phyloP scores from a whole-genome alignment of 37 sponge, comb jelly and placozoan species.

The Petrosia ficiformis region DNA sequence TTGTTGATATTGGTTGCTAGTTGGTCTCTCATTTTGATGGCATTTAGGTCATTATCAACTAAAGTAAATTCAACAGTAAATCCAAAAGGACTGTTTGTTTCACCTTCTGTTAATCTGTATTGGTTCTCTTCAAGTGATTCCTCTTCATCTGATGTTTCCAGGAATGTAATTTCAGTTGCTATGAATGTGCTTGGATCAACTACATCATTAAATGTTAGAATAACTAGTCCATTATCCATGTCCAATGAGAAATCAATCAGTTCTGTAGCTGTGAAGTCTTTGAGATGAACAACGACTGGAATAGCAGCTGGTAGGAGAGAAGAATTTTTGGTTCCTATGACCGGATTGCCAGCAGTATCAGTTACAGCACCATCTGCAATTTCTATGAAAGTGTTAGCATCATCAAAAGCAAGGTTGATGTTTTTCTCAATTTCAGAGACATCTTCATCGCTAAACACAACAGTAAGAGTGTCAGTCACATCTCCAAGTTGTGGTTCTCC shows the following conservation, averaged over 20 bases:
- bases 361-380: slow-evolving; percentile 58
- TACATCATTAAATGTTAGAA: slow-evolving; percentile 84
- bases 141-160: slow-evolving; percentile 16
- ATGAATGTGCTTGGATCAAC: slow-evolving; percentile 67
- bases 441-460: slow-evolving; percentile 39
- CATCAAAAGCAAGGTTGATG: slow-evolving; percentile 32
- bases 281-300: slow-evolving; percentile 18
- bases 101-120: slow-evolving; percentile 47
- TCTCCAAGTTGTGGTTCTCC: slow-evolving; percentile 38
- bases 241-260: slow-evolving; percentile 76
- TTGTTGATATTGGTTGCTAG: slow-evolving; percentile 69
- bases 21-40: slow-evolving; percentile 57
- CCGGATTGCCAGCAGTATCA: slow-evolving; percentile 72
- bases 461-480: slow-evolving; percentile 21
- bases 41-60: slow-evolving; percentile 54
- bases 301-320: slow-evolving; percentile 21
- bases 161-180: slow-evolving; percentile 47
- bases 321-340: slow-evolving; percentile 50
- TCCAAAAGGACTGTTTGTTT: slow-evolving; percentile 55
- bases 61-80: slow-evolving; percentile 67
- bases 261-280: slow-evolving; percentile 54
- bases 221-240: slow-evolving; percentile 67
- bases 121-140: slow-evolving; percentile 17
- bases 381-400: slow-evolving; percentile 41
- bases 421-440: slow-evolving; percentile 67